These are phyloP conservation scores for Anticlea derivata DNA, from an alignment of 2,888 invertebrate species.

Conservation along the genomic window DNA sequence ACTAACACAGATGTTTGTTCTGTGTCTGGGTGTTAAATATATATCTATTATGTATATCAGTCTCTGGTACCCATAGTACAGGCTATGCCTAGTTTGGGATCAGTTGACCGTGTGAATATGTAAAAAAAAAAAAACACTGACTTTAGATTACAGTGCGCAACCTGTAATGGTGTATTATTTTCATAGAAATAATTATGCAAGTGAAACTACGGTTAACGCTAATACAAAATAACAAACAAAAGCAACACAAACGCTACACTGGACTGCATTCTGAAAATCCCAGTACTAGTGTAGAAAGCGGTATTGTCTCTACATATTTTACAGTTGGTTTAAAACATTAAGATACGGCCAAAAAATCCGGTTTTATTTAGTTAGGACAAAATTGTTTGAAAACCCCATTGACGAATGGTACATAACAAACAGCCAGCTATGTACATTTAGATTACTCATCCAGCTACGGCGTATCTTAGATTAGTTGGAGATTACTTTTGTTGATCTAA, in stretches of 20 bases:
- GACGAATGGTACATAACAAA: constrained; percentile 30
- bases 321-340: constrained; percentile 30
- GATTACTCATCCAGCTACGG: constrained; percentile 16
- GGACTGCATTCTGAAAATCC: constrained; percentile 28
- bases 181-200: not conserved
- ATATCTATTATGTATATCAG: too few species aligned
- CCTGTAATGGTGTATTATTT: too few species aligned
- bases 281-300: constrained; percentile 18
- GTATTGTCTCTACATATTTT: constrained; percentile 24
- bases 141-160: too few species aligned
- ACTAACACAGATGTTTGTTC: too few species aligned
- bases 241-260: constrained; percentile 11
- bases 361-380: constrained; percentile 43
- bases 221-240: constrained; percentile 8
- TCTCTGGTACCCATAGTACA: too few species aligned
- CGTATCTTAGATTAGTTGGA: constrained; percentile 2
- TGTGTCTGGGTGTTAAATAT: too few species aligned
- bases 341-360: constrained; percentile 35
- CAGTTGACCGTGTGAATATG: too few species aligned
- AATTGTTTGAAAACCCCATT: constrained; percentile 40
- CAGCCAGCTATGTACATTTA: constrained; percentile 22
- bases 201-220: not conserved
- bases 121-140: too few species aligned
- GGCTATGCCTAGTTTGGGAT: too few species aligned
- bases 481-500: constrained; percentile 3